Percentiles rank a stretch among this genome's conserved stretches.
Conservation (phyloP, 2,888 invertebrate genomes). For the Clanis bilineata region DNA sequence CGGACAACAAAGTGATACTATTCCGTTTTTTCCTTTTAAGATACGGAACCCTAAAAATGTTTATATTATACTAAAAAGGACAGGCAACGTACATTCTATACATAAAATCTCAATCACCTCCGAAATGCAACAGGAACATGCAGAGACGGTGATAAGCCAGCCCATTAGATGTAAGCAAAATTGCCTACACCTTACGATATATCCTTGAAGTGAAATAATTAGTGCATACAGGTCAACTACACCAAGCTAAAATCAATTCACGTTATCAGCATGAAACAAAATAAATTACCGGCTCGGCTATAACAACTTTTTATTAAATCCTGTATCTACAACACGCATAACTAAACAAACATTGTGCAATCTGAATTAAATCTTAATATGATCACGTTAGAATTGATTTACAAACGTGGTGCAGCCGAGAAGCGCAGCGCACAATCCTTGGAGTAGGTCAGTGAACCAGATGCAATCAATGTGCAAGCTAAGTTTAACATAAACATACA, state of each 20-base stretch:
- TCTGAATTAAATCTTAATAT: background rate
- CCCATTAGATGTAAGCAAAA: too few species aligned
- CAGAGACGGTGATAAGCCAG: too few species aligned
- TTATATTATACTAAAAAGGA: too few species aligned
- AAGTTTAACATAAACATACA: background rate
- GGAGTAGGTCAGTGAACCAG: constrained; percentile 57
- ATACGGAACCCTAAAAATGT: too few species aligned
- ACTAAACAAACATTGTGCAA: background rate
- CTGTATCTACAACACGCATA: background rate
- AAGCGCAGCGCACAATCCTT: constrained; percentile 44
- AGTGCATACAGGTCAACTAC: background rate
- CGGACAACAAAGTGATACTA: too few species aligned
- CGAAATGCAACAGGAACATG: too few species aligned
- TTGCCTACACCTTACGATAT: too few species aligned
- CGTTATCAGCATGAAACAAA: constrained; percentile 3
- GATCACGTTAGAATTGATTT: background rate
- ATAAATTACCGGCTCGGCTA: background rate
- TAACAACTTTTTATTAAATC: constrained; percentile 8
- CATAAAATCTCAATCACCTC: too few species aligned
- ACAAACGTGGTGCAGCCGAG: background rate
- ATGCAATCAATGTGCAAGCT: constrained; percentile 25
- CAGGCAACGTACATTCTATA: too few species aligned
- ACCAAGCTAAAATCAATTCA: background rate
- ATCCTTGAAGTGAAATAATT: background rate
- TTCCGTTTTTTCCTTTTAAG: too few species aligned